Conservation (phyloP, 2,888 invertebrate species). For the Sarcophaga rosellei region DNA sequence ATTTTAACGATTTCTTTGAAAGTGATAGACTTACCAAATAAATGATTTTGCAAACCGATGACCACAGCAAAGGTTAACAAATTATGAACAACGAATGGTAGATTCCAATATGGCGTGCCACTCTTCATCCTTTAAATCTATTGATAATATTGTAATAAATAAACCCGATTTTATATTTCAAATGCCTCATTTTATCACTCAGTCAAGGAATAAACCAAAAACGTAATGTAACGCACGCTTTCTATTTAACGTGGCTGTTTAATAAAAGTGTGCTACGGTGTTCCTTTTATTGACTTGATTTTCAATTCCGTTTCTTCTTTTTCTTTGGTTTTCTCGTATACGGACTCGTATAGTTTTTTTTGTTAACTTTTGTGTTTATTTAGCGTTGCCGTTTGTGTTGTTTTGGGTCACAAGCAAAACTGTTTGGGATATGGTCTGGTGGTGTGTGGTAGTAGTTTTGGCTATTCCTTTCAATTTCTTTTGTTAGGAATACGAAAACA, state of each 20-base stretch:
- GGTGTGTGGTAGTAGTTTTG: not conserved
- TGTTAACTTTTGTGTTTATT: not conserved
- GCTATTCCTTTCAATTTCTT: not conserved
- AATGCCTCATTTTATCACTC: constrained; percentile 64
- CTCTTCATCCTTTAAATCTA: constrained; percentile 76
- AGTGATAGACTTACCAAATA: constrained; percentile 67
- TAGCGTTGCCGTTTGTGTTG: not conserved
- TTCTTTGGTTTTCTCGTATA: not conserved
- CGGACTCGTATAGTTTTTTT: not conserved
- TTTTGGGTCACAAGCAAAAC: constrained; percentile 19
- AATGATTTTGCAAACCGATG: constrained; percentile 68
- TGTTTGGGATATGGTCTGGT: not conserved
- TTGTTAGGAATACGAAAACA: not conserved
- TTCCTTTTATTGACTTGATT: constrained; percentile 31
- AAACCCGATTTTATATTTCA: constrained; percentile 63
- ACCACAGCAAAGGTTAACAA: constrained; percentile 69
- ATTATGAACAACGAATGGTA: constrained; percentile 63
- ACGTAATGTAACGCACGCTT: not conserved
- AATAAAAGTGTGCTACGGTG: not conserved
- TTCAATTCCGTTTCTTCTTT: constrained; percentile 37
- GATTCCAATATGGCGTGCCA: constrained; percentile 66
- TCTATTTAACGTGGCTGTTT: not conserved
- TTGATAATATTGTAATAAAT: constrained; percentile 72
- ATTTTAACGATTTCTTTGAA: too few species aligned
- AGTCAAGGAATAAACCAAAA: constrained; percentile 3